phyloP scores from a whole-genome alignment of 2,888 invertebrate species.

The Spodoptera picta region DNA sequence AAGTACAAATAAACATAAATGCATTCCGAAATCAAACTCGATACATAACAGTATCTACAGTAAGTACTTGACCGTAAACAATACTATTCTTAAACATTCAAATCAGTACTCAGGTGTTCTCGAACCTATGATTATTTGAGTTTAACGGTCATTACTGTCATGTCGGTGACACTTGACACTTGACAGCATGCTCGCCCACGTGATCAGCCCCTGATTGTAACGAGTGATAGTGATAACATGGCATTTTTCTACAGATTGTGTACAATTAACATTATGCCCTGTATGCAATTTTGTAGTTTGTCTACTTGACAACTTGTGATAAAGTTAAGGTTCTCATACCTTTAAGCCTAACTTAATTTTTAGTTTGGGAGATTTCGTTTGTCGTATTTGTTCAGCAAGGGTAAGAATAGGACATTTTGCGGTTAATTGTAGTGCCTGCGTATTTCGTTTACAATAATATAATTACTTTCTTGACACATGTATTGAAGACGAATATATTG shows the following conservation, averaged over 20 bases:
- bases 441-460: no score
- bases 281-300: slow-evolving; percentile 14
- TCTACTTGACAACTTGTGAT: slow-evolving; percentile 15
- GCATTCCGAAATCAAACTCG: neutral
- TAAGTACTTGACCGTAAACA: neutral
- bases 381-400: no score
- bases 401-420: no score
- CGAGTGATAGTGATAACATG: slow-evolving; percentile 33
- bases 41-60: slow-evolving; percentile 10
- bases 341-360: no score
- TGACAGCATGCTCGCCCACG: slow-evolving; percentile 35
- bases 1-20: neutral
- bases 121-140: slow-evolving; percentile 19
- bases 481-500: no score
- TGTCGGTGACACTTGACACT: slow-evolving; percentile 26
- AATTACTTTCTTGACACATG: no score
- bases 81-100: neutral
- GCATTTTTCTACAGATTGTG: slow-evolving; percentile 42
- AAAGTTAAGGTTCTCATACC: no score
- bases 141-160: slow-evolving; percentile 20
- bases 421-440: no score
- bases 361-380: no score
- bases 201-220: slow-evolving; percentile 30
- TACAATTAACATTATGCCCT: slow-evolving; percentile 23
- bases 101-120: slow-evolving; percentile 7